These are phyloP conservation scores for Scaptomyza cyrtandrae DNA, from an alignment of 2,888 invertebrate species.

Conservation along the genomic window DNA sequence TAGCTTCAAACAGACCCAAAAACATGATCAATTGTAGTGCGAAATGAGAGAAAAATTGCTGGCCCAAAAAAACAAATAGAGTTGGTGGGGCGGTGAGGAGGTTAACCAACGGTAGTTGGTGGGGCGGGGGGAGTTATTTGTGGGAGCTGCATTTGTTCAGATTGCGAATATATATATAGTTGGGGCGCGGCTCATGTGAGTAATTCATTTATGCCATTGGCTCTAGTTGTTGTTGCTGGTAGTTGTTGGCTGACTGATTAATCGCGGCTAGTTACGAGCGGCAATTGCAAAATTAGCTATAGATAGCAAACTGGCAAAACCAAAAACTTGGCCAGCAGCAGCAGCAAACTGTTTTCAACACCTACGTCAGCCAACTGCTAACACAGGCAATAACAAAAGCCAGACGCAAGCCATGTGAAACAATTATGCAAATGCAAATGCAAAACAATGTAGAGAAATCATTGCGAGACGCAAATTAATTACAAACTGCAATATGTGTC, in stretches of 20 bases:
- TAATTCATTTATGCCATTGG: slow-evolving; percentile 65
- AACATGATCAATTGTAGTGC: slow-evolving; percentile 78
- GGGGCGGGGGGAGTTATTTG: not conserved
- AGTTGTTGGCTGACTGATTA: slow-evolving; percentile 57
- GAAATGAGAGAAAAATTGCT: slow-evolving; percentile 60
- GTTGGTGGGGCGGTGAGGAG: not conserved
- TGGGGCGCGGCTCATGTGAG: slow-evolving; percentile 57
- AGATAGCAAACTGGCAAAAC: slow-evolving; percentile 55
- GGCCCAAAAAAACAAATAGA: slow-evolving; percentile 53
- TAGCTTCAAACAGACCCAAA: slow-evolving; percentile 43
- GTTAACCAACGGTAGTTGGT: not conserved
- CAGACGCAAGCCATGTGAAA: slow-evolving; percentile 60
- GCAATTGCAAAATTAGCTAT: slow-evolving; percentile 73
- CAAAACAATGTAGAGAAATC: slow-evolving; percentile 73
- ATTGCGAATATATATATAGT: slow-evolving; percentile 32
- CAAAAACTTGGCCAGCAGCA: slow-evolving; percentile 37
- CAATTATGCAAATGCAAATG: slow-evolving; percentile 71
- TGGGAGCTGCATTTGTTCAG: slow-evolving; percentile 44
- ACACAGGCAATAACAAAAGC: not conserved
- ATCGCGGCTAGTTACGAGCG: slow-evolving; percentile 71
- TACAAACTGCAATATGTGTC: slow-evolving; percentile 63
- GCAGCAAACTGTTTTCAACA: slow-evolving; percentile 61
- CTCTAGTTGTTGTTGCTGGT: slow-evolving; percentile 30
- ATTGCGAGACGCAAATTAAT: slow-evolving; percentile 75
- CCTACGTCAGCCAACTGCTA: slow-evolving; percentile 57